These are phyloP conservation scores for Galbula dea DNA, from an alignment of 2,113 vertebrate species.

Conservation along the genomic window DNA sequence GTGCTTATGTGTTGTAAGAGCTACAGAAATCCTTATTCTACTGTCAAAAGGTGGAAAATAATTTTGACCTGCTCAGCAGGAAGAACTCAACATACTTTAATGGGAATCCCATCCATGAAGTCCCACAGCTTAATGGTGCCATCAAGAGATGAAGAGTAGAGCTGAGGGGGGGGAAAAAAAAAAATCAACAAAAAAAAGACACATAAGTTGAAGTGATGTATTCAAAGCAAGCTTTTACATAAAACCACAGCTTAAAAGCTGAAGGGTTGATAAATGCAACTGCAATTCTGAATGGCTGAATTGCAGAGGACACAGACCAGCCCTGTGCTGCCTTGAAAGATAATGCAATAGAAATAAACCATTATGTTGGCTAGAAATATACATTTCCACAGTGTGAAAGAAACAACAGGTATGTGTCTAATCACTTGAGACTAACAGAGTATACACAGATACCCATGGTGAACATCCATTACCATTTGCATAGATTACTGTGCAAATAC, in stretches of 20 bases:
- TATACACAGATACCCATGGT: rapidly evolving
- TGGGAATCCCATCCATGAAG: slow-evolving; percentile 91
- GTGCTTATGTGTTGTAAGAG: background rate
- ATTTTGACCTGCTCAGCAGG: background rate
- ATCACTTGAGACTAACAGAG: background rate
- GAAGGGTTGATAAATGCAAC: background rate
- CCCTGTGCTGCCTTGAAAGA: background rate
- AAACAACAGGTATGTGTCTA: background rate
- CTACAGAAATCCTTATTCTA: background rate
- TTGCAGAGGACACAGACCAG: background rate
- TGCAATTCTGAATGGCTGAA: rapidly evolving
- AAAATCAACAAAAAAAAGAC: too few species aligned
- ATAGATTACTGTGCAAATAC: rapidly evolving
- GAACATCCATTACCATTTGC: background rate
- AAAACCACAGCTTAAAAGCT: background rate
- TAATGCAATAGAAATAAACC: background rate
- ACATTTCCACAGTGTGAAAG: background rate
- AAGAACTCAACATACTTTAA: slow-evolving; percentile 82
- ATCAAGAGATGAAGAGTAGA: slow-evolving; percentile 88
- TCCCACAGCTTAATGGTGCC: slow-evolving; percentile 94
- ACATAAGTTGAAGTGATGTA: background rate
- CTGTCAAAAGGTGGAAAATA: background rate
- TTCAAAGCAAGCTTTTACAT: background rate
- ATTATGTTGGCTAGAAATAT: background rate
- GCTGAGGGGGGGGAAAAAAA: slow-evolving; percentile 78